Evolutionary conservation across 2,888 invertebrate species (phyloP).

Genomic region (Periphyllus acericola): DNA sequence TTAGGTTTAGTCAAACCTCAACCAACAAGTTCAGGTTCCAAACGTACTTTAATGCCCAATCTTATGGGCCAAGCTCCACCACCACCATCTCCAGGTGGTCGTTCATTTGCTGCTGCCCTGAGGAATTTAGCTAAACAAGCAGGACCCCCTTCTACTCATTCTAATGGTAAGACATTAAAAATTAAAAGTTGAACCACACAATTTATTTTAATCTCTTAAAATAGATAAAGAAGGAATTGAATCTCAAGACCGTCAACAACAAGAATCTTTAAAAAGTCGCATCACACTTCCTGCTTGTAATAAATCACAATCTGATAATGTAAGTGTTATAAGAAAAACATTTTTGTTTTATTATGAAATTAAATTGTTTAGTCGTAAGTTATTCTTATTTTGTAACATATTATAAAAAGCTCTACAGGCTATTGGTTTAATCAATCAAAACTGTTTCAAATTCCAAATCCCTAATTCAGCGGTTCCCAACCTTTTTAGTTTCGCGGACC

Average conservation of each 20-base stretch:
- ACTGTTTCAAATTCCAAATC: too few species aligned
- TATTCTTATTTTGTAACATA: background rate
- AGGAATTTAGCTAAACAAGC: conserved; percentile 92
- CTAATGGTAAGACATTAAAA: conserved; percentile 40
- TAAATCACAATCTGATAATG: conserved; percentile 42
- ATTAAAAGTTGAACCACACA: background rate
- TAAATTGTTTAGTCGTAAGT: background rate
- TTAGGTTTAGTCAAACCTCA: conserved; percentile 53
- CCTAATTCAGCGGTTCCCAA: conserved; percentile 47
- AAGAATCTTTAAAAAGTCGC: conserved; percentile 45
- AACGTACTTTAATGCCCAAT: conserved; percentile 57
- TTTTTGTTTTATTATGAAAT: background rate
- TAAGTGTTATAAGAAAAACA: background rate
- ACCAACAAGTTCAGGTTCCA: conserved; percentile 54
- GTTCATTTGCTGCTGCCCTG: conserved; percentile 89
- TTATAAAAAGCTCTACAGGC: too few species aligned
- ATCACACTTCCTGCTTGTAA: conserved; percentile 28
- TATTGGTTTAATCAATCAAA: too few species aligned
- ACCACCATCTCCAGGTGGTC: conserved; percentile 64
- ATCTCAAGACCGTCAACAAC: conserved; percentile 38
- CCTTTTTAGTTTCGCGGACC: conserved; percentile 45
- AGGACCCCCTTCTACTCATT: conserved; percentile 72
- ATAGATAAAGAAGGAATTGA: conserved; percentile 54
- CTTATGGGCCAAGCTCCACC: conserved; percentile 54
- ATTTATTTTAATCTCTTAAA: background rate